A percentile compares a stretch with the other conserved stretches of the same genome.
Evolutionary conservation across 2,888 invertebrate genomes (phyloP).

Genomic region (Eurytoma californica): DNA sequence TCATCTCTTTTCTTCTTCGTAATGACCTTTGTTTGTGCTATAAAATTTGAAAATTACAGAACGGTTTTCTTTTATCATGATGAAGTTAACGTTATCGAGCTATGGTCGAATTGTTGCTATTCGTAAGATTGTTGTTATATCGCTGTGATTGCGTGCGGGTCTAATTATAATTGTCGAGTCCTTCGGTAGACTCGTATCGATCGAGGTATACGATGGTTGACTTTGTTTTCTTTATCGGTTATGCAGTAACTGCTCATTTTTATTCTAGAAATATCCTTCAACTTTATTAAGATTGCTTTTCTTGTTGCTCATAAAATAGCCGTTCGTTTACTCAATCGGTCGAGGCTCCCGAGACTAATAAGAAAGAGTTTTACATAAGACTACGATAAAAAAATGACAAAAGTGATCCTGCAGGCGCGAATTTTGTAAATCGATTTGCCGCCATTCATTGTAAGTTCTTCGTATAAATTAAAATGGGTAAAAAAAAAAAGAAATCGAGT

Average conservation of each 20-base stretch:
- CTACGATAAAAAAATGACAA: slow-evolving; percentile 44
- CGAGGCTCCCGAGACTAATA: slow-evolving; percentile 48
- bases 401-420: slow-evolving; percentile 65
- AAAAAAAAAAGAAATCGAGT: slow-evolving; percentile 64
- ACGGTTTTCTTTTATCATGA: slow-evolving; percentile 29
- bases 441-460: slow-evolving; percentile 67
- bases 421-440: slow-evolving; percentile 67
- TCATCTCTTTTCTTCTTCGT: slow-evolving; percentile 39
- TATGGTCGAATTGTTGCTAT: slow-evolving; percentile 73
- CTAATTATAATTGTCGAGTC: slow-evolving; percentile 53
- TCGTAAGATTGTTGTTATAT: slow-evolving; percentile 74
- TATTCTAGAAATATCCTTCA: neutral
- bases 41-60: too few species aligned
- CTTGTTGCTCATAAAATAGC: neutral
- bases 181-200: slow-evolving; percentile 39
- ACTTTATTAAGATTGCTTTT: neutral
- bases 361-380: slow-evolving; percentile 45
- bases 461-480: slow-evolving; percentile 60
- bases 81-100: slow-evolving; percentile 68
- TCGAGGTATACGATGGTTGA: slow-evolving; percentile 13
- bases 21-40: neutral
- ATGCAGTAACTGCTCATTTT: neutral
- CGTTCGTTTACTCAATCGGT: slow-evolving; percentile 38
- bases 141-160: slow-evolving; percentile 71
- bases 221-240: slow-evolving; percentile 8